These are phyloP conservation scores for Oikopleura dioica DNA, from an alignment of 23 tunicate genomes.

Conservation along the genomic window DNA sequence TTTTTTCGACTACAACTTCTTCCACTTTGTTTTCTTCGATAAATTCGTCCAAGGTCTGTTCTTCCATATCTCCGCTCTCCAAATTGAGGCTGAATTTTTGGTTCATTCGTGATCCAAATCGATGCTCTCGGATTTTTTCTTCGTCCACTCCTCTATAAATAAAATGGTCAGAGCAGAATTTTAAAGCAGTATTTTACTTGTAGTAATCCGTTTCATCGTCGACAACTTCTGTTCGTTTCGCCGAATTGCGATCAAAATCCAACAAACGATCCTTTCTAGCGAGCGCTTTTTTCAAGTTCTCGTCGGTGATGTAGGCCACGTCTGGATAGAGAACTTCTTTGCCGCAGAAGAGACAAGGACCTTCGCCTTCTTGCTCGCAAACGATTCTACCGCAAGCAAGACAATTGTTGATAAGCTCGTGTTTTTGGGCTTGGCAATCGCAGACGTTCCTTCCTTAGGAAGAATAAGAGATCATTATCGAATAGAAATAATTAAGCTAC, in stretches of 20 bases:
- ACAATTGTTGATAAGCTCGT: conserved; percentile 53
- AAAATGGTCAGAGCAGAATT: no score
- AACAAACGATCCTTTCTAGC: conserved; percentile 25
- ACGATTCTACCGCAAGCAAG: conserved; percentile 77
- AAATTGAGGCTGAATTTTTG: conserved; percentile 27
- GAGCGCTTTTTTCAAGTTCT: neutral
- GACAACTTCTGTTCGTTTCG: conserved; percentile 44
- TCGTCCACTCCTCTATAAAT: conserved; percentile 22
- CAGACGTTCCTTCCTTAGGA: conserved; percentile 4
- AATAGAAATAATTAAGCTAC: no score
- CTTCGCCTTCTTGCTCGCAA: conserved; percentile 92
- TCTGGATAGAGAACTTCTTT: conserved; percentile 40
- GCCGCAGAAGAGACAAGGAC: conserved; percentile 94
- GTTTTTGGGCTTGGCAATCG: conserved; percentile 8
- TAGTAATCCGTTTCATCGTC: conserved; percentile 91
- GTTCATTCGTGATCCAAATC: conserved; percentile 58
- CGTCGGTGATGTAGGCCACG: conserved; percentile 25
- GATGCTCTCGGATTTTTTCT: conserved; percentile 42
- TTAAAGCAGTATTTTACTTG: no score
- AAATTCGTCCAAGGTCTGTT: neutral
- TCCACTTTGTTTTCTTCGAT: conserved; percentile 6
- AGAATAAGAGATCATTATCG: no score
- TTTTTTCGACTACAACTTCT: neutral
- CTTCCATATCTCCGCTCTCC: neutral
- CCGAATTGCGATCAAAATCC: conserved; percentile 44